A percentile compares a stretch with the other conserved stretches of the same genome.
phyloP scores from a whole-genome alignment of 2,797 vertebrate genomes.

The Halcyon leucocephala region DNA sequence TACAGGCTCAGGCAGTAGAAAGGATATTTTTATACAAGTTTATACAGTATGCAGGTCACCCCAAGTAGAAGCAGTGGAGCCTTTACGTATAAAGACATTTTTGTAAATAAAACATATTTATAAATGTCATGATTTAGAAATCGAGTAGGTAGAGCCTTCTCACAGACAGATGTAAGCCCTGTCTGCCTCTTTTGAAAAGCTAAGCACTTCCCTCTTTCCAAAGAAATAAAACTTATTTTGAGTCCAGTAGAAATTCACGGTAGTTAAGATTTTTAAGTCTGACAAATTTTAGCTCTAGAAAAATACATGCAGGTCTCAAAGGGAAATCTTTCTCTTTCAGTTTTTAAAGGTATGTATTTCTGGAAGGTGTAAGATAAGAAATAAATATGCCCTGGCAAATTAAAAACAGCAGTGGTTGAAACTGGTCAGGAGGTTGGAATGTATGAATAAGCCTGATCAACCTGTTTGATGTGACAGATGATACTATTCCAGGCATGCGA shows the following conservation, averaged over 20 bases:
- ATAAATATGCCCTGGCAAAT: neutral
- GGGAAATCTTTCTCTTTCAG: neutral
- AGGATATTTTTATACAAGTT: neutral
- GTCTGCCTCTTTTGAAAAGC: neutral
- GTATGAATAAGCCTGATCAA: neutral
- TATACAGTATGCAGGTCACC: neutral
- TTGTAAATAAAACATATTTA: neutral
- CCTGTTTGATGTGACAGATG: neutral
- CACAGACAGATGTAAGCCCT: neutral
- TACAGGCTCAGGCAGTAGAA: neutral
- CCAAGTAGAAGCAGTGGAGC: neutral
- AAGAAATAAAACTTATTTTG: neutral
- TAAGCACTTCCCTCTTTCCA: neutral
- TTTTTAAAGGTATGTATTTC: neutral
- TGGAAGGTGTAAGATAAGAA: conserved; percentile 1
- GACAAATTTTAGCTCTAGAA: neutral
- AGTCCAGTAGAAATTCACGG: neutral
- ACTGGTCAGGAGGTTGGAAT: neutral
- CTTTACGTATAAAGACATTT: neutral
- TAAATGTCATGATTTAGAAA: neutral
- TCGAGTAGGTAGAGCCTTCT: neutral
- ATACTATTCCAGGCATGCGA: neutral
- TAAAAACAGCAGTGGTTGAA: conserved; percentile 18
- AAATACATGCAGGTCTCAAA: neutral
- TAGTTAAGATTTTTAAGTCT: neutral